These are phyloP conservation scores for Scomberomorus guttatus DNA, from an alignment of 2,797 vertebrate genomes.

Conservation along the genomic window DNA sequence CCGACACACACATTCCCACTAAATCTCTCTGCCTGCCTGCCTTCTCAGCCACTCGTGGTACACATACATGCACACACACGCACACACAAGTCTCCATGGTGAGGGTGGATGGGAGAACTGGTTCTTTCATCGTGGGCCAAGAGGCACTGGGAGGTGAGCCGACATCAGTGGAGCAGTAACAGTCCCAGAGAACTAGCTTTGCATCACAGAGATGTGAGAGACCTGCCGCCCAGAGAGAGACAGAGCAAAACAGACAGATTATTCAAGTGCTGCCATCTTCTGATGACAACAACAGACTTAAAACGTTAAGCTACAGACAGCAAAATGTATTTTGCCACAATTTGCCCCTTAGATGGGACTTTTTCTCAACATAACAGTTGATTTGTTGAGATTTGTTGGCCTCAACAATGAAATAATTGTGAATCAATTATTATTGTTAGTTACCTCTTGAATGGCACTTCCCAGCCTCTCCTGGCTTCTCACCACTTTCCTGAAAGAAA, in stretches of 20 bases:
- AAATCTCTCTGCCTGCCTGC: constrained; percentile 51
- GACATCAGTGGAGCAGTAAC: constrained; percentile 71
- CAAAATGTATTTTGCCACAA: neutral
- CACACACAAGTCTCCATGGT: constrained; percentile 48
- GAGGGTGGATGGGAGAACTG: constrained; percentile 45
- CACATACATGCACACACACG: constrained; percentile 35
- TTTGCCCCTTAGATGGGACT: too few species aligned
- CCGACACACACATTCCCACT: constrained; percentile 68
- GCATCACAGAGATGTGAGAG: constrained; percentile 86
- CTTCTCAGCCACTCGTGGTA: constrained; percentile 60
- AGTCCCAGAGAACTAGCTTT: constrained; percentile 73
- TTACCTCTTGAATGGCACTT: constrained; percentile 88
- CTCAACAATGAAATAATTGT: too few species aligned
- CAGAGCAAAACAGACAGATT: constrained; percentile 51
- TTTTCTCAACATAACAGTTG: neutral
- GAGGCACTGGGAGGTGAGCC: constrained; percentile 70
- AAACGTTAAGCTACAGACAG: neutral
- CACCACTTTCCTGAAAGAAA: constrained; percentile 88
- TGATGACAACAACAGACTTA: constrained; percentile 27
- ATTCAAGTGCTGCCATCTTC: constrained; percentile 66
- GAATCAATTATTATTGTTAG: neutral
- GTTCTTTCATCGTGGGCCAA: constrained; percentile 82
- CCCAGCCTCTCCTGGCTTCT: constrained; percentile 89
- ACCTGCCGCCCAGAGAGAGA: constrained; percentile 77
- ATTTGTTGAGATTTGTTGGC: neutral